Evolutionary conservation across 2,113 vertebrate species (phyloP), one percentile per base, ranked within the genome.

Genomic region (Chascanopsetta lugubris): DNA sequence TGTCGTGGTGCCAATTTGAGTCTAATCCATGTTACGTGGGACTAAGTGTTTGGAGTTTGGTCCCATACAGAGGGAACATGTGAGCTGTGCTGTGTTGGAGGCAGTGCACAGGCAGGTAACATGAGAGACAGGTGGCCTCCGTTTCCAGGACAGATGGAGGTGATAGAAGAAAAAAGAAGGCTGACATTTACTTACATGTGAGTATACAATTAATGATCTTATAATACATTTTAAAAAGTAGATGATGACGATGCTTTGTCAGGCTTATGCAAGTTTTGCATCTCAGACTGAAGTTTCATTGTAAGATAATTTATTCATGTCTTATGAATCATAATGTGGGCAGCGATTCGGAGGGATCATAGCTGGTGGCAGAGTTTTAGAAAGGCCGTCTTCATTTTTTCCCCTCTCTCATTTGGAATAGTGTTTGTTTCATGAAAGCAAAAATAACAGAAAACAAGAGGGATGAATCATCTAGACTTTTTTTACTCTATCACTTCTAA

Each of bases 131-230:
- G 34, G 12, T 5, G 57, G 63, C 77, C 38, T 81, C 61, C 3
- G 64, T 73, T 85, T 85, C 84, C 43, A 22, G 54, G 43, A 64
- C 74, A 77, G 69, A 77, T 75, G 69, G 53, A 21, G 12, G 32
- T 17, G 4, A 21, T 72, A 74, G 30, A 27, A 75, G 6, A 47
- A 80, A 57, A 24, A 27, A 21, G 2, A 36, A 15, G 24, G 29
- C 21, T 29, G 72, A 26, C 45, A 32, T 27, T n/a, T 3, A 65
- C 8, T 11, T 7, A 42, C 2, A 42, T 38, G 13, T 34, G 6
- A 17, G 3, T 56, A 10, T 11, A 26, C 13, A 17, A 48, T 49
- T 51, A 34, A 17, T 59, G 30, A 9, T 30, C 4, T 15, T 20
- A 20, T 51, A 20, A 61, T 58, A 10, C 20, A 6, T 5, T 20